Percentiles rank a stretch among this genome's conserved stretches.
Conservation (phyloP, 2,113 vertebrate species). For the Halcyon malimbica region DNA sequence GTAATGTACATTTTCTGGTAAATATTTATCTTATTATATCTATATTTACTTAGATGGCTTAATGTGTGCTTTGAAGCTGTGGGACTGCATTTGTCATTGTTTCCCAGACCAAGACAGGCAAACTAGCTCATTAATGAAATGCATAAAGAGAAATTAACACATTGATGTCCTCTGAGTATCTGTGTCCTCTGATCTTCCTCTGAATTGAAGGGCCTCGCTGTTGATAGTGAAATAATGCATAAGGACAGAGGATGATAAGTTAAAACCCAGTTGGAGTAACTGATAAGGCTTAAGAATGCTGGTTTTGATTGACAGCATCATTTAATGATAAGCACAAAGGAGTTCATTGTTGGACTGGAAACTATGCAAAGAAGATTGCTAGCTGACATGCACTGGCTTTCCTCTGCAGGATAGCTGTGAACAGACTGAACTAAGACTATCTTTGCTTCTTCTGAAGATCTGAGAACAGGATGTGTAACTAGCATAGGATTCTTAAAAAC, state of each 20-base stretch:
- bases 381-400: not conserved
- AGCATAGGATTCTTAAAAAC: not conserved
- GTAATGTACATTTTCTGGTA: not conserved
- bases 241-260: not conserved
- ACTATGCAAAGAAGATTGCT: not conserved
- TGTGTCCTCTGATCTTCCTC: not conserved
- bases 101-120: not conserved
- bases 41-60: not conserved
- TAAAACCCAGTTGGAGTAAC: constrained; percentile 34
- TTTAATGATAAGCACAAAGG: constrained; percentile 54
- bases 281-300: constrained; percentile 9
- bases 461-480: constrained; percentile 8
- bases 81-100: not conserved
- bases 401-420: not conserved
- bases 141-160: not conserved
- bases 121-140: not conserved
- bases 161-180: not conserved
- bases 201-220: not conserved
- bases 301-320: constrained; percentile 48
- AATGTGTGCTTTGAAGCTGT: not conserved
- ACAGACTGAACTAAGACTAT: constrained; percentile 1
- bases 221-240: not conserved
- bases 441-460: constrained; percentile 36
- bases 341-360: constrained; percentile 37
- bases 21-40: not conserved